Conservation (phyloP, 2,113 vertebrate species). For the Himantopus leucocephalus region DNA sequence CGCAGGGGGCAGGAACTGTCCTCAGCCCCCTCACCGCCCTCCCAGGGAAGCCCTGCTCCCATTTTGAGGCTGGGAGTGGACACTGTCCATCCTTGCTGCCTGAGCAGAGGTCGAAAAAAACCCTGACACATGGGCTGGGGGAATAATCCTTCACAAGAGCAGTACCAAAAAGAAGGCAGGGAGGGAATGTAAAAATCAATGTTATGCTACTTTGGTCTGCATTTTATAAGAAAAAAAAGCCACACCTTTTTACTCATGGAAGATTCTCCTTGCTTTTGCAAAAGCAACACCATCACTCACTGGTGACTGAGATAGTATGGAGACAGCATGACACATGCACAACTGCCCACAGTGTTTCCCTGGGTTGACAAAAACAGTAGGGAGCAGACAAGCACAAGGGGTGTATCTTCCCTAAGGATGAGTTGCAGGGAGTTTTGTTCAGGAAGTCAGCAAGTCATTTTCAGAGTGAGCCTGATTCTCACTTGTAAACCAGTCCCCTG, state of each 20-base stretch:
- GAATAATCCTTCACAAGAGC: not conserved
- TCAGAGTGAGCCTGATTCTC: not conserved
- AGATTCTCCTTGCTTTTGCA: not conserved
- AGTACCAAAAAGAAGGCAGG: not conserved
- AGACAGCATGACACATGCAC: not conserved
- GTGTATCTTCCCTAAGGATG: not conserved
- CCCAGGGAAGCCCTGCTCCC: not conserved
- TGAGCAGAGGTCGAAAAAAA: not conserved
- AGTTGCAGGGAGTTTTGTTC: not conserved
- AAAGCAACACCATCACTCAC: not conserved
- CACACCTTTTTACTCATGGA: not conserved
- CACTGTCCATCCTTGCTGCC: not conserved
- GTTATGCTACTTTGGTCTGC: not conserved
- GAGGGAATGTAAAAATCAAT: not conserved
- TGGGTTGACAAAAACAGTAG: not conserved
- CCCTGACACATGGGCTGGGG: not conserved
- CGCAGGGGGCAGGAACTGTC: not conserved
- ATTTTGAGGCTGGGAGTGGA: not conserved
- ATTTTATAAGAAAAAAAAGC: not conserved
- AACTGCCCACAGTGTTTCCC: not conserved
- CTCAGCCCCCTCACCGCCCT: accelerated
- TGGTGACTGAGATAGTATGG: not conserved
- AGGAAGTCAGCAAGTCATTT: not conserved
- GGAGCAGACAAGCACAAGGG: not conserved
- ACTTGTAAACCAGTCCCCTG: not conserved